These are phyloP conservation scores for Natator depressus DNA, from an alignment of 2,113 vertebrate species.

Conservation along the genomic window DNA sequence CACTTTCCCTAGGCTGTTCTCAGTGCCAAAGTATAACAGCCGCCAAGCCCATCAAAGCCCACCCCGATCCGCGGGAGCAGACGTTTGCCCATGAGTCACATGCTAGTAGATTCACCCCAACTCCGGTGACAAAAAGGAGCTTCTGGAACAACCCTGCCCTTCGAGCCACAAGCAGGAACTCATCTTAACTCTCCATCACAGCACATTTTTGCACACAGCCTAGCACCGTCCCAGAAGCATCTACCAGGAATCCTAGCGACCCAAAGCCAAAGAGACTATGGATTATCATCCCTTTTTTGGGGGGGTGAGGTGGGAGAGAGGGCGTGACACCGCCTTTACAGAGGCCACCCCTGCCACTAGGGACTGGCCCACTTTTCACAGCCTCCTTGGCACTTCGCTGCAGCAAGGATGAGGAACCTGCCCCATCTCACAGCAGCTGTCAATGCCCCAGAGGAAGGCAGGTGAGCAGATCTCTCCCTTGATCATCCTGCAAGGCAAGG, in stretches of 20 bases:
- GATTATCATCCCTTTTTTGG: not conserved
- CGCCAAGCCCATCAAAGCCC: not conserved
- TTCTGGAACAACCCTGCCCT: not conserved
- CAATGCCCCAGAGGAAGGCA: not conserved
- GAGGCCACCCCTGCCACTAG: not conserved
- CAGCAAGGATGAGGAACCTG: not conserved
- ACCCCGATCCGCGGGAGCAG: not conserved
- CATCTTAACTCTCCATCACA: rapidly evolving
- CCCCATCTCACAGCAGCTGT: not conserved
- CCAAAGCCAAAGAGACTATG: not conserved
- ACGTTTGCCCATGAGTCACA: not conserved
- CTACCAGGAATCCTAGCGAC: not conserved
- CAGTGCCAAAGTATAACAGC: not conserved
- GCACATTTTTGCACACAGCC: too few species aligned
- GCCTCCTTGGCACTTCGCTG: not conserved
- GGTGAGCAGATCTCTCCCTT: not conserved
- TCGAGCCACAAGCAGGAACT: not conserved
- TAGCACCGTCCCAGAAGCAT: not conserved
- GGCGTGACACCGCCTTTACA: not conserved
- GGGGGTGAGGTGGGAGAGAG: not conserved
- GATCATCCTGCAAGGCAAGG: not conserved
- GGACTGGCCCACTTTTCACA: not conserved
- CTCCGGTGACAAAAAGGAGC: not conserved
- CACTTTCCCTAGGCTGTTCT: not conserved
- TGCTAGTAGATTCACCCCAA: not conserved